Evolutionary conservation across 2,888 invertebrate species (phyloP).

Genomic region (Dysmachus trigonus): DNA sequence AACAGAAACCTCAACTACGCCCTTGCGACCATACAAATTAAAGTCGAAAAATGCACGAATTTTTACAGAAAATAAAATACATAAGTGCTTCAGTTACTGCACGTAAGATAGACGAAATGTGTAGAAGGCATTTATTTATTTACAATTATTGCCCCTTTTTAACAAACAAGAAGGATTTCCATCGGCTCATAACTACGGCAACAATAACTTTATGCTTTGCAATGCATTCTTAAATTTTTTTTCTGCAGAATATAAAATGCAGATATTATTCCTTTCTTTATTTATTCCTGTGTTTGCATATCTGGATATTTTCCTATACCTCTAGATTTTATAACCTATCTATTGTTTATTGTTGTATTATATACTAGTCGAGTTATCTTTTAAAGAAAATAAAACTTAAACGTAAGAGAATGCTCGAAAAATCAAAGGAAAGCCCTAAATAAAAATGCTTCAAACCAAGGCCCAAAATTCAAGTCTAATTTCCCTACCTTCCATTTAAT

Average conservation of each 20-base stretch:
- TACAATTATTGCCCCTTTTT: not conserved
- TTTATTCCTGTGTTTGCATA: not conserved
- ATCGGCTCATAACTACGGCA: not conserved
- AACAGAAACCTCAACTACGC: not conserved
- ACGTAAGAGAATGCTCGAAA: no score
- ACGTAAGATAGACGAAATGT: not conserved
- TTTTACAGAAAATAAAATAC: not conserved
- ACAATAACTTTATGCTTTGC: not conserved
- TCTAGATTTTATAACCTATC: not conserved
- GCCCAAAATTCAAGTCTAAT: no score
- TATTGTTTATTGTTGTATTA: no score
- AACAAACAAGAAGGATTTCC: not conserved
- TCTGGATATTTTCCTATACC: not conserved
- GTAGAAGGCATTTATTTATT: not conserved
- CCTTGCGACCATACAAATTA: not conserved
- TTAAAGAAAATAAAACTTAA: no score
- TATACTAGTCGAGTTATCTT: no score
- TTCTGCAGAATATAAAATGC: not conserved
- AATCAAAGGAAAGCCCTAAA: no score
- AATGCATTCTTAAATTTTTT: not conserved
- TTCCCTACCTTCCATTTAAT: no score
- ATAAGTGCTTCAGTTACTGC: not conserved
- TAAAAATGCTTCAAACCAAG: no score
- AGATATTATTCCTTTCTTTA: not conserved
- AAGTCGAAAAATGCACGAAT: not conserved